Evolutionary conservation across 1,140 invertebrate genomes (phyloP), one percentile per base, ranked within the genome.

Genomic region (Apolygus lucorum): DNA sequence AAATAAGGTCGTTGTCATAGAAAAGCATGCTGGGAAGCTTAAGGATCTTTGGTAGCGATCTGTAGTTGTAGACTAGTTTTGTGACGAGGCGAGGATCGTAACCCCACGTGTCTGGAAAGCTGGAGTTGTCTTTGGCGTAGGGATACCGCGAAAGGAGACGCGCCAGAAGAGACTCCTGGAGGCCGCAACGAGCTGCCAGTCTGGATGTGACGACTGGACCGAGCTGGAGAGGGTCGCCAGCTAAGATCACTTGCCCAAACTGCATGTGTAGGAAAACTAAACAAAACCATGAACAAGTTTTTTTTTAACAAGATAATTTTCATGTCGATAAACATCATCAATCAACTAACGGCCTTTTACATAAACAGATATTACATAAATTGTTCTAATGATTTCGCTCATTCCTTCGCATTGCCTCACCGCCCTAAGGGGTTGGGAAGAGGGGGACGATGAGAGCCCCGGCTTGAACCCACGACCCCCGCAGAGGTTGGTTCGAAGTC

Each of bases 171-270:
- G 77, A 78, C 25, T 71, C 71, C 24, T 71, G 75, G 70, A 93
- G 80, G 22, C 90, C 91, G 75, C 82, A 87, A 4, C 82, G 76
- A 22, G 74, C 76, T 0, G 88, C 87, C 68, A 85, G 80, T 62
- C 79, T 81, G 34, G 89, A 92, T 68, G 85, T 78, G 2, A 94
- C 79, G 8, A 96, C 85, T 8, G 95, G 91, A 0, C 93, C 94
- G 28, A 98, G 82, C 78, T 98, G 95, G 77, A 88, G 82, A n/a
- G 92, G 95, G 84, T 98, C 95, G 2, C 95, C 95, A 71, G 92
- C 90, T 1, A 98, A 79, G 70, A 96, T 80, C 8, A 93, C 84
- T 79, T 90, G 88, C n/a, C n/a, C n/a, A n/a, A n/a, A n/a, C n/a
- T n/a, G n/a, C n/a, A n/a, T n/a, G n/a, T n/a, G n/a, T n/a, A n/a